Evolutionary conservation across 2,888 invertebrate species (phyloP), one percentile per base, ranked within the genome.

Genomic region (Myathropa florea): DNA sequence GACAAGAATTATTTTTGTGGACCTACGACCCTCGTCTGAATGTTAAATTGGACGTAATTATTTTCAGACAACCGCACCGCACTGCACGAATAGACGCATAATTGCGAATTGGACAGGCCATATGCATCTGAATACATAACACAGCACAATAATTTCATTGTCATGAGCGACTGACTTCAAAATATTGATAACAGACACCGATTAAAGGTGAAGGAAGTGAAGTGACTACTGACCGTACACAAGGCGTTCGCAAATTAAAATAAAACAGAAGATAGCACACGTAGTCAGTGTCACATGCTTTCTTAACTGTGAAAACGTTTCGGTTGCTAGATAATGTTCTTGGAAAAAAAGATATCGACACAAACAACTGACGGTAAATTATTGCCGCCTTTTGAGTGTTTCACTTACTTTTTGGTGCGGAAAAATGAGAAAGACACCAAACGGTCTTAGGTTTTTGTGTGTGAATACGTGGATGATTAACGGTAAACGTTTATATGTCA

Each of bases 221-320:
- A n/a, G n/a, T 30, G 39, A 39, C 39, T 39, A 60, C 65, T 23
- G 76, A 18, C 28, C 39, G 65, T 46, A 39, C 23, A 59, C 75
- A 67, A 59, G 65, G 36, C 39, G 26, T 60, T 67, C 6, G 57
- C 59, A 28, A 59, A 76, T 23, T n/a, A 28, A 39, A 65, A 65
- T 21, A 63, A 46, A 24, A 55, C 30, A 55, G 21, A 61, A 36
- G 68, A 39, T 33, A 81, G 26, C 53, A 28, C 30, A 70, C 18
- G 39, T 30, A 24, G 12, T 24, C n/a, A 76, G 24, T 33, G 46
- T 78, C 72, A 78, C 83, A 83, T 78, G 71, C 61, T 67, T 57
- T 63, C 21, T 46, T 55, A 78, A 71, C 28, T 24, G 33, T 14
- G 30, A 67, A 71, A 67, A 71, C 65, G 53, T 71, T 76, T 70